Evolutionary conservation across 2,113 vertebrate species (phyloP), one percentile per base, ranked within the genome.

Genomic region (Callionymus lyra): DNA sequence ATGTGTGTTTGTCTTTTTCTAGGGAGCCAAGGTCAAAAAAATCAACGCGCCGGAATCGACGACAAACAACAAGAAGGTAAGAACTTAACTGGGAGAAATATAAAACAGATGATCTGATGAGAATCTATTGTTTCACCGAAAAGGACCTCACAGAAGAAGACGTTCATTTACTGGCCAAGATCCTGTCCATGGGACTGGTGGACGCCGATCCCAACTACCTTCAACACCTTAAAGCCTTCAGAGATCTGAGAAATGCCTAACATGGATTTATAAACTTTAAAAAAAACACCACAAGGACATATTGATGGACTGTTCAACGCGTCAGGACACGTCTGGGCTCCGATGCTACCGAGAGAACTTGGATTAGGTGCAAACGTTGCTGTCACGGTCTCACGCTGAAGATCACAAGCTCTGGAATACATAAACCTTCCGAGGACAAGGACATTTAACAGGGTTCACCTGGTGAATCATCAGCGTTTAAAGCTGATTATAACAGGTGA

Each of bases 131-230:
- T 47, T 45, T 16, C 19, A 34, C 70, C 83, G n/a, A n/a, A 79
- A 81, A 67, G 21, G 76, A 77, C 16, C 41, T 86, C 33, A 82
- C 41, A 41, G 76, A 84, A 3, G 54, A 76, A 16, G 84, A 86
- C 27, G 21, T 85, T 13, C 58, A 82, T 19, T 46, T 86, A 10
- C 40, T 87, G 63, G 74, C 77, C 37, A 80, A 21, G 62, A 80
- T 87, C 54, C 70, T 87, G 17, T 81, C 81, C 1, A 54, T 68
- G 16, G 84, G 85, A 38, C 42, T 87, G 64, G 85, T 87, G 54
- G 85, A 86, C 15, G 82, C 82, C 2, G 85, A 86, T 54, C 82
- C 84, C 8, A 65, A 81, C 68, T 83, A 80, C 38, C 69, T 86
- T 35, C 78, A 87, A 6, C 85, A 85, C 21, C 75, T 87, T 1